Percentiles rank a stretch among this genome's conserved stretches.
Evolutionary conservation across 2,888 invertebrate species (phyloP).

Genomic region (Netelia inedita): DNA sequence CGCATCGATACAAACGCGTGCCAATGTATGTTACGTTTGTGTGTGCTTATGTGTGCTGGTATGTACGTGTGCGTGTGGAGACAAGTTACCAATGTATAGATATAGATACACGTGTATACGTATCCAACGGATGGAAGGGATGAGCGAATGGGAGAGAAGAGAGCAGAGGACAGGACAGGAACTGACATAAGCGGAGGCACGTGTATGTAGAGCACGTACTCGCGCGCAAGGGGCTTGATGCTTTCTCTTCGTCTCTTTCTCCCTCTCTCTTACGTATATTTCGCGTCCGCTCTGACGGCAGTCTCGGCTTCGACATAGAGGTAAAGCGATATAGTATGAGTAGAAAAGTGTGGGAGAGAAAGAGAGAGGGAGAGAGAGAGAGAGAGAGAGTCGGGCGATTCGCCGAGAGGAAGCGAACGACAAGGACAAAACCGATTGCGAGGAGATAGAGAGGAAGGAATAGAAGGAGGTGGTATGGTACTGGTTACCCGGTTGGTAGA

Average conservation of each 20-base stretch:
- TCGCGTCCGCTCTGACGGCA: slow-evolving; percentile 69
- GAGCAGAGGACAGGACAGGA: slow-evolving; percentile 74
- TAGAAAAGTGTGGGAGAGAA: slow-evolving; percentile 74
- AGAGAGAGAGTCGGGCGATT: slow-evolving; percentile 51
- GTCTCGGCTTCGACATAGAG: slow-evolving; percentile 81
- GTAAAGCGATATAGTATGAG: slow-evolving; percentile 69
- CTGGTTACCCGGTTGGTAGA: slow-evolving; percentile 41
- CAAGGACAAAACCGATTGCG: slow-evolving; percentile 59
- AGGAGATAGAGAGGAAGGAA: slow-evolving; percentile 54
- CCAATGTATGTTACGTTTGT: slow-evolving; percentile 3
- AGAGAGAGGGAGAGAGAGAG: slow-evolving; percentile 71
- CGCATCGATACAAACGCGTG: slow-evolving; percentile 52
- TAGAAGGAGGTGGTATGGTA: slow-evolving; percentile 37
- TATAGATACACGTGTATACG: neutral
- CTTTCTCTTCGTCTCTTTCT: slow-evolving; percentile 38
- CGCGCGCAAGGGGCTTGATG: slow-evolving; percentile 55
- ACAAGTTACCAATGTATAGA: slow-evolving; percentile 35
- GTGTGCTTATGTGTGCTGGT: neutral
- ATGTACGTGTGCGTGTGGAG: slow-evolving; percentile 13
- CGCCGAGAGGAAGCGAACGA: slow-evolving; percentile 47
- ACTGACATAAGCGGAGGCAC: slow-evolving; percentile 81
- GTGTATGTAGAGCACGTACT: slow-evolving; percentile 85
- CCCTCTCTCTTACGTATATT: slow-evolving; percentile 41
- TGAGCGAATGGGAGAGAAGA: slow-evolving; percentile 26
- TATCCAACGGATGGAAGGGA: slow-evolving; percentile 27